A percentile compares a stretch with the other conserved stretches of the same genome.
Evolutionary conservation across 2,797 vertebrate genomes (phyloP).

Genomic region (Gymnocypris eckloni): DNA sequence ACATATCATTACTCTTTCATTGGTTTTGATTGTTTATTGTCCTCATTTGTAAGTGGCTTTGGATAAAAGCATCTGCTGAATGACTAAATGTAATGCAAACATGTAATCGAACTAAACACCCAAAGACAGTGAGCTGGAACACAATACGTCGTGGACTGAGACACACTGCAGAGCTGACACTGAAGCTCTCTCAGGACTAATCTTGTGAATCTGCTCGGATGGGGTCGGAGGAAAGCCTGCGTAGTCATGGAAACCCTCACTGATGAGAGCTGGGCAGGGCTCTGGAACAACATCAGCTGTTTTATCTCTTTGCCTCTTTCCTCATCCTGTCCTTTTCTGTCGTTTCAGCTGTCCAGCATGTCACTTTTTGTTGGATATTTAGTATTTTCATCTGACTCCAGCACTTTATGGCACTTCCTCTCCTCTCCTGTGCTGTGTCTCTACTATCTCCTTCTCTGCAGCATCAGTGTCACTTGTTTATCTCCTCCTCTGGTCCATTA

Average conservation of each 20-base stretch:
- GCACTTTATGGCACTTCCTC: background rate
- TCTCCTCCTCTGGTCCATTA: conserved; percentile 14
- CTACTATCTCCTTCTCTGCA: background rate
- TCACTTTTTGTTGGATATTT: background rate
- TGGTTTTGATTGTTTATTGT: too few species aligned
- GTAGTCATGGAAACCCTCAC: conserved; percentile 77
- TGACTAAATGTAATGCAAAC: background rate
- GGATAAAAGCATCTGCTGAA: too few species aligned
- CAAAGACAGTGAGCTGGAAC: background rate
- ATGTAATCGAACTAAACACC: background rate
- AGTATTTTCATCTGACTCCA: background rate
- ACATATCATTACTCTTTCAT: too few species aligned
- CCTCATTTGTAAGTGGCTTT: too few species aligned
- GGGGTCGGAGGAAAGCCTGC: conserved; percentile 73
- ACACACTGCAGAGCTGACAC: conserved; percentile 74
- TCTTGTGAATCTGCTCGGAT: conserved; percentile 75
- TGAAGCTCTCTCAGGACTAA: conserved; percentile 77
- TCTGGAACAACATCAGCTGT: conserved; percentile 64
- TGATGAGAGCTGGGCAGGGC: conserved; percentile 70
- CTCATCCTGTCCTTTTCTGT: conserved; percentile 52
- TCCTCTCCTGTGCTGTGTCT: background rate
- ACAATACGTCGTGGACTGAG: conserved; percentile 52
- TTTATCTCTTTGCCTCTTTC: conserved; percentile 26
- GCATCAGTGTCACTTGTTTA: conserved; percentile 19
- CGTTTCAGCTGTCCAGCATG: background rate